Evolutionary conservation across 2,113 vertebrate species (phyloP), one percentile per base, ranked within the genome.

Genomic region (Hippocampus abdominalis): DNA sequence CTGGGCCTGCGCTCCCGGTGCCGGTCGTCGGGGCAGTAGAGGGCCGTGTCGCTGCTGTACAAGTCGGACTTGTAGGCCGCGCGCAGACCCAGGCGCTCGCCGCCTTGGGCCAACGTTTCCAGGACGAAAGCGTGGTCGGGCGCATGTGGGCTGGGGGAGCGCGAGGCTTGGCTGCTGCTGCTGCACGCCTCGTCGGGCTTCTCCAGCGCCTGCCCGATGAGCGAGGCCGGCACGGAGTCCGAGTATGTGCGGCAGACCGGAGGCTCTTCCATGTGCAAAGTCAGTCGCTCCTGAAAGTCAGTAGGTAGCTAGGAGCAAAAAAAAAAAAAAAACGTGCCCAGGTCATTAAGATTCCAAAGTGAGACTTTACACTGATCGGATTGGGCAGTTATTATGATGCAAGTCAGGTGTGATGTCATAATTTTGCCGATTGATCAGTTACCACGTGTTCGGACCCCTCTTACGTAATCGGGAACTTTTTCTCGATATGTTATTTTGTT

Each of bases 11-110:
- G 91, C 75, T 95, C 94, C 0, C 88, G 90, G 29, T 92, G 91
- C 21, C 93, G 90, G 61, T 97, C 96, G 0, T 97, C 96, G 0
- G 96, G 95, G 85, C 95, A 96, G 87, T 98, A 98, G 69, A 98
- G 94, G 1, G 96, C 96, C 0, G 96, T 95, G 90, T 99, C 97
- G 0, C 97, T 98, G 86, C 95, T 95, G 89, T 98, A 98, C 81
- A 95, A 83, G 78, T 98, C 96, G 0, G 92, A 93, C 82, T 97
- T 98, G 86, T 94, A 97, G 32, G 94, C 93, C 1, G 91, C 84
- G 1, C 91, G 86, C 2, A 94, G 89, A 48, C 93, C 90, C 0
- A 91, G 87, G 62, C 94, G 94, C 74, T 93, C 94, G 0, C 85
- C 32, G 1, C 32, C 76, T 0, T 91, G 87, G 3, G 92, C 94